Evolutionary conservation across 2,888 invertebrate genomes (phyloP), one percentile per base, ranked within the genome.

Genomic region (Ditylenchus weischeri): DNA sequence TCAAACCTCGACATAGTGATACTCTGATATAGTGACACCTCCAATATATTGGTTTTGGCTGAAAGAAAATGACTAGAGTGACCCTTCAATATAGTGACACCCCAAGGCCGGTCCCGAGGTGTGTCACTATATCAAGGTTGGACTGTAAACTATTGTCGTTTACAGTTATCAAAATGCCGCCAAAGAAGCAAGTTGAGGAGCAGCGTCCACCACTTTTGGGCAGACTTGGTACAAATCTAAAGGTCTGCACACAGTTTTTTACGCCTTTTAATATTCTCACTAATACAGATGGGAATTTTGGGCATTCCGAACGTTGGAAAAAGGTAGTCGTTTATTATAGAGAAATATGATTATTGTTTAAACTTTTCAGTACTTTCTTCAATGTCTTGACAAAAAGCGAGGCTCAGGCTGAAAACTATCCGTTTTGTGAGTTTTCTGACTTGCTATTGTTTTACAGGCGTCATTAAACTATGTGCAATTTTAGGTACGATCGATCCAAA

Each of bases 341-440:
- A 8, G 8, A 43, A 13, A 2, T 43, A 10, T 43, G 15, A 43
- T 2, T 43, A 15, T 2, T 3, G 43, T 13, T 43, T 43, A 13
- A 15, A 15, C 43, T 43, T 43, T 43, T 10, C 43, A 43, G 95
- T 11, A 96, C 98, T 62, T 96, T 98, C 87, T 99, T 99, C 88
- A 99, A 99, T 86, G 94, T 96, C 35, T 86, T 99, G 73, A 99
- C 98, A 43, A 93, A 96, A 85, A 94, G 94, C 84, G 90, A 91
- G 82, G 96, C 93, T 8, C 90, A 93, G 65, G 98, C 98, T 63
- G 98, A 96, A 84, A 98, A 98, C 85, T 98, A 96, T 84, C 96
- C 98, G 98, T 73, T 99, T 88, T 99, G 98, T 43, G 87, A 98
- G 98, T 85, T 98, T 98, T 84, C 5, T 29, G 5, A 29, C 2